Percentiles rank a stretch among this genome's conserved stretches.
Evolutionary conservation across 2,888 invertebrate species (phyloP).

Genomic region (Eupithecia pulchellata): DNA sequence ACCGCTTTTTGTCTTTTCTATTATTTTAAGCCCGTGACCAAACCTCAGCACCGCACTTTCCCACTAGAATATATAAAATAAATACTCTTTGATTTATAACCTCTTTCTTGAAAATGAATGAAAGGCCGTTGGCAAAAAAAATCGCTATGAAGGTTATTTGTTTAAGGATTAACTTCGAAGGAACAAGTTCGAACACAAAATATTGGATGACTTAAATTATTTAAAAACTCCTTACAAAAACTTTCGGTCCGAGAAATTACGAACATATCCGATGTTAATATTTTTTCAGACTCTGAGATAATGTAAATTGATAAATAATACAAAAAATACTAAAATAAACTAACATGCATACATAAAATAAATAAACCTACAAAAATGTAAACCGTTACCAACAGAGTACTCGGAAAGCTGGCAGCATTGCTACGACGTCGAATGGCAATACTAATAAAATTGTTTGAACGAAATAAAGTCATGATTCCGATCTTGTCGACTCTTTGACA

Average conservation of each 20-base stretch:
- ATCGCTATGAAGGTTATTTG: not conserved
- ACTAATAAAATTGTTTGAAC: not conserved
- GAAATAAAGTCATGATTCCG: not conserved
- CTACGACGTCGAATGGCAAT: not conserved
- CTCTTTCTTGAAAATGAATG: slow-evolving; percentile 8
- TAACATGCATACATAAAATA: not conserved
- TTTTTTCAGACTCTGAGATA: not conserved
- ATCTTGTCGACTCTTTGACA: not conserved
- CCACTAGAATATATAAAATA: slow-evolving; percentile 8
- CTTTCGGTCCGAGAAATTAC: not conserved
- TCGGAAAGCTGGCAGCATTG: not conserved
- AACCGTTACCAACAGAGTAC: not conserved
- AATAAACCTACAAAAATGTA: not conserved
- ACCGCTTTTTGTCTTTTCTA: slow-evolving; percentile 37
- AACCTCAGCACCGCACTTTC: slow-evolving; percentile 12
- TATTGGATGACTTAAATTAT: not conserved
- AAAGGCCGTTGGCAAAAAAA: not conserved
- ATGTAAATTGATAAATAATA: not conserved
- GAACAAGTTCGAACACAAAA: not conserved
- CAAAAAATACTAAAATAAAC: not conserved
- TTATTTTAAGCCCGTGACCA: slow-evolving; percentile 9
- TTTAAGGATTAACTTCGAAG: not conserved
- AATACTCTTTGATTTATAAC: slow-evolving; percentile 37
- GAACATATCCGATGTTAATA: not conserved
- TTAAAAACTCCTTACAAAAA: not conserved